Conservation (phyloP, 2,888 invertebrate genomes). For the Parapristionchus giblindavisi region DNA sequence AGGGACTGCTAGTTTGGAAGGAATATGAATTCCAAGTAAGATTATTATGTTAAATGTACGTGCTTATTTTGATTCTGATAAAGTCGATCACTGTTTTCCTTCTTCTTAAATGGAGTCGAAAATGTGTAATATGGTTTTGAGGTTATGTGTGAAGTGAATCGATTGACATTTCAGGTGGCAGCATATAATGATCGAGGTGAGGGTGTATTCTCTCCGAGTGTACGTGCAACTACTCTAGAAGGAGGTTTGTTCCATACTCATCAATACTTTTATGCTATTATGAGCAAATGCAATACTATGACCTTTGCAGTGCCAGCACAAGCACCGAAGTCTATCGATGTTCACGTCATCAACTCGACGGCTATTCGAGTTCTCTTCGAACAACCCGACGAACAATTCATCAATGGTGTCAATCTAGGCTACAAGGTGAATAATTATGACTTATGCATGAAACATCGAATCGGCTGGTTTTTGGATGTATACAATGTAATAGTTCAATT, state of each 20-base stretch:
- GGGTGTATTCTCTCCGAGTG: conserved; percentile 88
- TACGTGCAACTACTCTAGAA: conserved; percentile 93
- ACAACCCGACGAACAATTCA: conserved; percentile 96
- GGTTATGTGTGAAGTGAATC: background rate
- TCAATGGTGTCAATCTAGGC: conserved; percentile 96
- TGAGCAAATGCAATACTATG: background rate
- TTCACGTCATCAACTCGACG: conserved; percentile 86
- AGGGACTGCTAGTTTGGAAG: conserved; percentile 95
- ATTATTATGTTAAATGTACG: background rate
- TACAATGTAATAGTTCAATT: too few relatives aligned
- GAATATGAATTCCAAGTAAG: conserved; percentile 84
- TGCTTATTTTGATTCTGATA: background rate
- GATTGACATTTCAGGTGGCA: conserved; percentile 79
- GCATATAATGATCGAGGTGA: conserved; percentile 96
- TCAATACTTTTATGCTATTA: background rate
- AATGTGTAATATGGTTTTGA: background rate
- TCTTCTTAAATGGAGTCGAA: background rate
- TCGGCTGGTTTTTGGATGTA: too few relatives aligned
- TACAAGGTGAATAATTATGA: conserved; percentile 78
- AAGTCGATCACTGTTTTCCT: background rate
- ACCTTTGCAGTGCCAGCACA: conserved; percentile 81
- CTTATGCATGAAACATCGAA: background rate
- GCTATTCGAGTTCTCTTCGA: conserved; percentile 86
- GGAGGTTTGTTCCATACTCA: conserved; percentile 75
- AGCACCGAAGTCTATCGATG: conserved; percentile 84